Evolutionary conservation across 2,888 invertebrate genomes (phyloP).

Genomic region (Xestoiulus laeticollis): DNA sequence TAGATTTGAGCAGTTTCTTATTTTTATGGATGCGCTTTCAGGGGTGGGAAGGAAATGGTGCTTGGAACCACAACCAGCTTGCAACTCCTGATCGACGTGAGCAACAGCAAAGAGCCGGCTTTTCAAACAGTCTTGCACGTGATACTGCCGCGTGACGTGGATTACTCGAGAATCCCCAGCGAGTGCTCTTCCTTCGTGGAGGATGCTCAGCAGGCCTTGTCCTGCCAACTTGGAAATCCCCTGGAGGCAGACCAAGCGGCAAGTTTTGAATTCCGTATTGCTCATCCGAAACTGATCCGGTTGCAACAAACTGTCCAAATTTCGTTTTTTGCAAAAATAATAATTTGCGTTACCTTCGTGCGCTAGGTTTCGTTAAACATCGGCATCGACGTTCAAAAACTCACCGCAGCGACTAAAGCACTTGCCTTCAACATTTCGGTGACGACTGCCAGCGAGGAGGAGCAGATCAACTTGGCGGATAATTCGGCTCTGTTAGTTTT

Average conservation of each 20-base stretch:
- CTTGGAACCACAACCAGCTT: conserved; percentile 61
- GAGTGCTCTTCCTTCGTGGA: conserved; percentile 47
- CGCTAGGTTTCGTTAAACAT: conserved; percentile 50
- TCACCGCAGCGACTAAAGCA: not conserved
- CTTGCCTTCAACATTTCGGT: conserved; percentile 36
- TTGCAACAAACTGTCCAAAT: not conserved
- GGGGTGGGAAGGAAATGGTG: conserved; percentile 56
- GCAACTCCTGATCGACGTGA: conserved; percentile 60
- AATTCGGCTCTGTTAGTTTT: conserved; percentile 30
- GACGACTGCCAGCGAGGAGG: conserved; percentile 50
- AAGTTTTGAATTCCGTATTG: not conserved
- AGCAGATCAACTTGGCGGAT: not conserved
- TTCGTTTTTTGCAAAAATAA: not conserved
- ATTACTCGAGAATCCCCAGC: conserved; percentile 53
- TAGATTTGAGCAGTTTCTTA: not conserved
- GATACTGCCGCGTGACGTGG: conserved; percentile 54
- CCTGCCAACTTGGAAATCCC: conserved; percentile 54
- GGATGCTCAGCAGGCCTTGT: not conserved
- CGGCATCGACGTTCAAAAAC: conserved; percentile 45
- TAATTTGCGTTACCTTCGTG: not conserved
- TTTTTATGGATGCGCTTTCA: not conserved
- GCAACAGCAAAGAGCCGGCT: conserved; percentile 64
- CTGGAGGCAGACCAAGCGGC: conserved; percentile 22
- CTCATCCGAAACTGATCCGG: no score
- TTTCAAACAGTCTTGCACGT: conserved; percentile 61